Base-by-base conservation (phyloP, 2,113 vertebrate species). In the Heloderma charlesbogerti region DNA sequence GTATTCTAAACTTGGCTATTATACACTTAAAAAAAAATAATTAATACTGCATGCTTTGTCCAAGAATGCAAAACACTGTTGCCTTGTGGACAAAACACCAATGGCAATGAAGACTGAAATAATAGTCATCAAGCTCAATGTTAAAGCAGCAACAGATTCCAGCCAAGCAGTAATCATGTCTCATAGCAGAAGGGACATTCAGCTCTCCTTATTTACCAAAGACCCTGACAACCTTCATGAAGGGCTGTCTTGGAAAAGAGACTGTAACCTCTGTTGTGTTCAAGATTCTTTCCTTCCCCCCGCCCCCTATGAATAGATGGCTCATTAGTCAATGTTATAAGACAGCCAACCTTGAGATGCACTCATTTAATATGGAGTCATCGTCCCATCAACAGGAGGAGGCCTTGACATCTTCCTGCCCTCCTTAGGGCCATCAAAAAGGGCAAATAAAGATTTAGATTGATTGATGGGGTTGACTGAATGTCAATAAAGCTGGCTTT, bases 311-410 rank as follows among this genome's bases (percentile, higher is more conserved):
- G 60, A 78, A 85, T 91, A 69, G 71, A 85, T 88, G 81, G 25
- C 81, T 88, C 87, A 88, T 88, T 88, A 91, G 91, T 84, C 81
- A 88, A 88, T 78, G 87, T 85, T 88, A 85, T 66, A 84, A 91
- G 87, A 91, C 72, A 91, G 74, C 15, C 82, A 79, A 84, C 74
- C 74, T 91, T 91, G 63, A 88, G 87, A 72, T 88, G 48, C n/a
- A 63, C 27, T 88, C 81, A 71, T 92, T 93, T 88, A 74, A 79
- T 86, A 92, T 87, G 85, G 71, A 84, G 77, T 91, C 60, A 69
- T 72, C 67, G 20, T 93, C 4, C 9, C 3, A 88, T 67, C 79
- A 60, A 13, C 0, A 6, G 80, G 72, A 43, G 84, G 80, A 88
- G 48, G 89, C 90, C 12, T 78, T 57, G 89, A 87, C 12, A 74